Conservation (phyloP, 2,888 invertebrate genomes). For the Drosophila tanythrix region DNA sequence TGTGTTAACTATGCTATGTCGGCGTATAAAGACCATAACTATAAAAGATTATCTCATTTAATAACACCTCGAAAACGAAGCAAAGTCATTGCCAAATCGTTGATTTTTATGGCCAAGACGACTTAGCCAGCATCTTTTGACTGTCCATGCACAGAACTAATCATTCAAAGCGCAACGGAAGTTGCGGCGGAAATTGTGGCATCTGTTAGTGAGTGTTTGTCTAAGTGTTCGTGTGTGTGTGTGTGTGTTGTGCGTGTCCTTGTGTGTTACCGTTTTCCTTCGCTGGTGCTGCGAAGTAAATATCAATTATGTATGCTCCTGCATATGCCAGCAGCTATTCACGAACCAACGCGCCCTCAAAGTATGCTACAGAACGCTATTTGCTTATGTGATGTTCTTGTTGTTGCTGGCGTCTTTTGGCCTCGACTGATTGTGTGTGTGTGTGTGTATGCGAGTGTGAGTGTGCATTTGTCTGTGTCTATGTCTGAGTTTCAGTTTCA, state of each 20-base stretch:
- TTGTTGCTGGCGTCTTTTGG: conserved; percentile 9
- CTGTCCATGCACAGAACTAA: conserved; percentile 64
- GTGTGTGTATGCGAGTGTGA: conserved; percentile 13
- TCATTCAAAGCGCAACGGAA: conserved; percentile 72
- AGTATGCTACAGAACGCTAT: conserved; percentile 61
- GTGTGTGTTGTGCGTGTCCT: conserved; percentile 9
- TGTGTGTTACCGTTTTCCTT: conserved; percentile 16
- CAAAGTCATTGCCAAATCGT: conserved; percentile 37
- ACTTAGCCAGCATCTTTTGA: conserved; percentile 25
- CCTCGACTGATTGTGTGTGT: conserved; percentile 6
- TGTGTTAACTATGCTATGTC: too few relatives aligned
- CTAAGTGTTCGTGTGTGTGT: conserved; percentile 12
- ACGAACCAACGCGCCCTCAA: conserved; percentile 69
- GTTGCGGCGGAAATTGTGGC: conserved; percentile 66
- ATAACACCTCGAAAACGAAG: conserved; percentile 12
- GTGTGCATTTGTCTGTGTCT: conserved; percentile 5
- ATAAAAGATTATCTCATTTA: conserved; percentile 10
- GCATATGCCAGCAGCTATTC: conserved; percentile 61
- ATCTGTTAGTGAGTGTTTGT: conserved; percentile 33
- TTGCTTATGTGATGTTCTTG: not conserved
- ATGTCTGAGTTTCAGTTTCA: conserved; percentile 11
- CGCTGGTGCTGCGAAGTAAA: conserved; percentile 47
- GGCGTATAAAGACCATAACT: conserved; percentile 7
- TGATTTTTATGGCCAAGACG: conserved; percentile 57
- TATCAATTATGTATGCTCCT: conserved; percentile 74